Base-by-base conservation (phyloP, 2,888 invertebrate genomes). In the Thelaira solivaga region DNA sequence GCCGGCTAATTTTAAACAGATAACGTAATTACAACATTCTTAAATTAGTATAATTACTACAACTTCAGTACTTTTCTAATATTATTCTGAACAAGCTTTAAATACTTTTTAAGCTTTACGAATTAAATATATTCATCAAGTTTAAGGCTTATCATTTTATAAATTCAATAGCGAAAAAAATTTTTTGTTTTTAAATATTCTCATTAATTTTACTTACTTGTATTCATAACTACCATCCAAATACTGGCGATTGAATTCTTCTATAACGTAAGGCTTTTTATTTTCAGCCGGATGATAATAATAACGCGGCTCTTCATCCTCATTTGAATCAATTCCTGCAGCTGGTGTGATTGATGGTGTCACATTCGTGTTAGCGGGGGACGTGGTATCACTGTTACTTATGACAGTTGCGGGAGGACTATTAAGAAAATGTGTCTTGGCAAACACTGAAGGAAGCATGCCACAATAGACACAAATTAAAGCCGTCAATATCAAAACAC, bases 161-260 rank as follows among this genome's bases (percentile, higher is more conserved):
- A n/a, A n/a, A n/a, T n/a, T n/a, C n/a, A n/a, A n/a, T n/a, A n/a
- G n/a, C n/a, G n/a, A n/a, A n/a, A n/a, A n/a, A n/a, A n/a, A n/a
- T n/a, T n/a, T n/a, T n/a, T n/a, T n/a, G n/a, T n/a, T n/a, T n/a
- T n/a, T 13, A 20, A 20, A 10, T 22, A 29, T 26, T n/a, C 8
- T 0, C 5, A 20, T 26, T 13, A 49, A 10, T 36, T 18, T 0
- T n/a, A 73, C 78, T 81, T 59, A 83, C 83, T 81, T 82, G 74
- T 74, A 82, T 64, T 87, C 86, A 61, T 85, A 85, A 22, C 83
- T 81, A 5, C 87, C 86, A 62, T 83, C 83, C 3, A 71, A 10
- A 0, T 62, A 74, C 5, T 85, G 82, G 1, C 73, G 80, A 77
- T 84, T 84, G 34, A 74, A 83, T 57, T 82, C 69, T 3, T 86